phyloP scores from a whole-genome alignment of 2,113 vertebrate genomes.

The Rhodinocichla rosea region DNA sequence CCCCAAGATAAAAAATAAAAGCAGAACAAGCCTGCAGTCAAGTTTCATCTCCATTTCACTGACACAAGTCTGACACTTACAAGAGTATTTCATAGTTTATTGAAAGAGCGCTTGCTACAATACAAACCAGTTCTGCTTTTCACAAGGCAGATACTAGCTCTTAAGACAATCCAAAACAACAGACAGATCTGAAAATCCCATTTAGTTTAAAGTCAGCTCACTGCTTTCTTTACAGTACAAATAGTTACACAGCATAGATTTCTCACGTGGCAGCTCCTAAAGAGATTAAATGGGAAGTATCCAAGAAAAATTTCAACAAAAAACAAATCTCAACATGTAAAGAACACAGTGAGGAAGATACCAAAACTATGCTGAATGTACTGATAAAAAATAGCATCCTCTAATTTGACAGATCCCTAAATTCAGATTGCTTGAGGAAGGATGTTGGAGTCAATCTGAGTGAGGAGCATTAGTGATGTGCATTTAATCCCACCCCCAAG shows the following conservation, averaged over 20 bases:
- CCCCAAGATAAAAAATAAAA: background rate
- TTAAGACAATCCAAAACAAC: conserved; percentile 59
- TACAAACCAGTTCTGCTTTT: conserved; percentile 72
- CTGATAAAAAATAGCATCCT: background rate
- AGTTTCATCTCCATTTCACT: conserved; percentile 9
- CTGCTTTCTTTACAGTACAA: conserved; percentile 71
- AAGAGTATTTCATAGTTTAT: conserved; percentile 72
- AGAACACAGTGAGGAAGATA: conserved; percentile 4
- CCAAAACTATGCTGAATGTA: background rate
- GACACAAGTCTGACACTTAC: conserved; percentile 65
- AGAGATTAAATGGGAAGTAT: conserved; percentile 46
- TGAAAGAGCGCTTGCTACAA: conserved; percentile 74
- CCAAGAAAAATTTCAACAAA: conserved; percentile 33
- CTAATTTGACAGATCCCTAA: background rate
- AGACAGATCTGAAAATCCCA: conserved; percentile 56
- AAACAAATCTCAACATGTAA: conserved; percentile 10
- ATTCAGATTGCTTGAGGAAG: background rate
- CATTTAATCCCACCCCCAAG: background rate
- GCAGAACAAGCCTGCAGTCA: background rate
- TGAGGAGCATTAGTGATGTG: background rate
- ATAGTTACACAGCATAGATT: conserved; percentile 57
- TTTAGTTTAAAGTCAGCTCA: conserved; percentile 63
- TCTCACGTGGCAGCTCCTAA: conserved; percentile 51
- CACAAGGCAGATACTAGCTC: conserved; percentile 68
- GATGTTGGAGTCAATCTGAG: background rate